Percentiles rank a stretch among this genome's conserved stretches.
Evolutionary conservation across 2,797 vertebrate species (phyloP).

Genomic region (Nyctalus aviator): DNA sequence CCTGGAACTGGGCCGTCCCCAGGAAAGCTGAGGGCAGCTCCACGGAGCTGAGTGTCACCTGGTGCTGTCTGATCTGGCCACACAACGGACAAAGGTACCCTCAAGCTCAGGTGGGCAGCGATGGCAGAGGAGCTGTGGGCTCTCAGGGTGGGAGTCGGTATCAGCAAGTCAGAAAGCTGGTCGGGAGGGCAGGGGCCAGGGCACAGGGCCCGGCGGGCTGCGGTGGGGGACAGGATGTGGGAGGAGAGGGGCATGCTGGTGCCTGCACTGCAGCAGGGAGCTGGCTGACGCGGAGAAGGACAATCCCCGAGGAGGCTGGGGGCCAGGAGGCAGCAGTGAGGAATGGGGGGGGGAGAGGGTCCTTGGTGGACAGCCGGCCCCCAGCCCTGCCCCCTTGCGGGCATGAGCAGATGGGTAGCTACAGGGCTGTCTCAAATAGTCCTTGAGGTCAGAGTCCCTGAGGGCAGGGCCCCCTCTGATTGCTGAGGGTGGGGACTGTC

Average conservation of each 20-base stretch:
- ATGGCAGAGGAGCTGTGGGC: background rate
- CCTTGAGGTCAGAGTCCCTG: background rate
- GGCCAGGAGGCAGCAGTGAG: background rate
- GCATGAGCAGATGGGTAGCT: background rate
- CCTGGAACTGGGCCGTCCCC: background rate
- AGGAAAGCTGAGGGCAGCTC: background rate
- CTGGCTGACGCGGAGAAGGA: constrained; percentile 74
- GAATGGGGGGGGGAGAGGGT: background rate
- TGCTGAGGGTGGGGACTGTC: background rate
- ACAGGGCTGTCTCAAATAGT: background rate
- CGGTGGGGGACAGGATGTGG: constrained; percentile 70
- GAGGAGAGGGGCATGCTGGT: constrained; percentile 47
- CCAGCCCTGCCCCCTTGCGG: background rate
- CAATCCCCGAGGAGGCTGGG: constrained; percentile 53
- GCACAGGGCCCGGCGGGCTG: constrained; percentile 67
- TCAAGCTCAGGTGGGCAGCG: background rate
- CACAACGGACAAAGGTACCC: background rate
- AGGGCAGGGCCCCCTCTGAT: constrained; percentile 6
- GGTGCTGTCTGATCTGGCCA: background rate
- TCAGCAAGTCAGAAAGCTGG: constrained; percentile 35
- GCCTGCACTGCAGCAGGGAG: constrained; percentile 73
- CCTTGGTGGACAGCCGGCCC: background rate
- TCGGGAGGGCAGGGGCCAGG: constrained; percentile 54
- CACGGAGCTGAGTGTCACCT: background rate
- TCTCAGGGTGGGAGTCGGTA: background rate